Conservation (phyloP, 2,888 invertebrate genomes). For the Conchocele bisecta region DNA sequence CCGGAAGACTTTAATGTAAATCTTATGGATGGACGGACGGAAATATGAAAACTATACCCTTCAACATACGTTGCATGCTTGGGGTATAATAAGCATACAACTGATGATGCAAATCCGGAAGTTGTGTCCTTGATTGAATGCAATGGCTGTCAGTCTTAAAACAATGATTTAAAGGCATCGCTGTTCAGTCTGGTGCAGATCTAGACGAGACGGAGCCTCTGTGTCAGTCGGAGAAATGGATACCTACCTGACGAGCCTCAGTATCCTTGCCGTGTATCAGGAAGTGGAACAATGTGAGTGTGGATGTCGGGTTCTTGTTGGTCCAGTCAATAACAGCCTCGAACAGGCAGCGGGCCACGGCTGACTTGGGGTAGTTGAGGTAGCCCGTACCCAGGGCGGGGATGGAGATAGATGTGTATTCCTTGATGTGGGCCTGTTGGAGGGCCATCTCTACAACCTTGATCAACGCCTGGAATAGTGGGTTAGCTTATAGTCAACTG, state of each 20-base stretch:
- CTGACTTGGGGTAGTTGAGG: slow-evolving; percentile 58
- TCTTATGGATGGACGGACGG: too few species aligned
- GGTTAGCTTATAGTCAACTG: too few species aligned
- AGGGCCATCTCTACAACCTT: slow-evolving; percentile 47
- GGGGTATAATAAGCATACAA: too few species aligned
- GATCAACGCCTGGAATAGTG: slow-evolving; percentile 50
- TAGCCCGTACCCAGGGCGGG: slow-evolving; percentile 64
- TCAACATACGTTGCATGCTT: too few species aligned
- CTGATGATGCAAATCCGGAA: too few species aligned
- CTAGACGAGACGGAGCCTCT: too few species aligned
- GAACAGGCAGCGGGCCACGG: slow-evolving; percentile 57
- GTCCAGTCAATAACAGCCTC: slow-evolving; percentile 60
- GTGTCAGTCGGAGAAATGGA: neutral
- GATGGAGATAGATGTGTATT: slow-evolving; percentile 57
- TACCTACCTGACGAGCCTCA: slow-evolving; percentile 52
- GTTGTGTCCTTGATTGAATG: too few species aligned
- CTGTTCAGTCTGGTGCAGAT: too few species aligned
- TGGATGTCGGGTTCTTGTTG: slow-evolving; percentile 45
- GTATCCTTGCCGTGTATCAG: slow-evolving; percentile 61
- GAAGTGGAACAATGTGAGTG: slow-evolving; percentile 58
- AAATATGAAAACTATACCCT: too few species aligned
- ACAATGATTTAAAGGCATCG: too few species aligned
- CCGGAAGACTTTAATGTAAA: too few species aligned
- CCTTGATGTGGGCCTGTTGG: slow-evolving; percentile 45
- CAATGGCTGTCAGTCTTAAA: too few species aligned